Percentiles rank a stretch among this genome's conserved stretches.
phyloP scores from a whole-genome alignment of 1,140 invertebrate species.

The Dermatophagoides farinae region DNA sequence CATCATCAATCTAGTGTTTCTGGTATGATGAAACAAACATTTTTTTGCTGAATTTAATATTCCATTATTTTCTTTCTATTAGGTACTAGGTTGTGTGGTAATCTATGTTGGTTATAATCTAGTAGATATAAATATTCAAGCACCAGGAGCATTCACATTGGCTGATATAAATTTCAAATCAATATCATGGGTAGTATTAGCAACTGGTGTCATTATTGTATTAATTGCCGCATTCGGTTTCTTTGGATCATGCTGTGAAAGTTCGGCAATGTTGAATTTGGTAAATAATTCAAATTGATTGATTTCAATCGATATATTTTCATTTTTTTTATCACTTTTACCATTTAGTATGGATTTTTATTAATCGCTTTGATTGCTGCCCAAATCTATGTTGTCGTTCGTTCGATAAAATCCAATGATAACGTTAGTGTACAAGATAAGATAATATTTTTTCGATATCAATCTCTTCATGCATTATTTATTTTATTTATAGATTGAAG shows the following conservation, averaged over 20 bases:
- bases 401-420: not conserved
- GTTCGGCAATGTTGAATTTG: not conserved
- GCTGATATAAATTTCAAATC: not conserved
- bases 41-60: not conserved
- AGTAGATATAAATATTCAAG: not conserved
- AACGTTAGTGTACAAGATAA: not conserved
- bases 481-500: not conserved
- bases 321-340: not conserved
- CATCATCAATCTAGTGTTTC: not conserved
- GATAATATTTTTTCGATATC: not conserved
- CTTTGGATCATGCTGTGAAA: constrained; percentile 3
- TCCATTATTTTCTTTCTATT: not conserved
- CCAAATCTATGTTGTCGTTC: not conserved
- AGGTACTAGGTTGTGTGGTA: not conserved
- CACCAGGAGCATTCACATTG: not conserved
- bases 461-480: too few relatives aligned
- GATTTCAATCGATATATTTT: not conserved
- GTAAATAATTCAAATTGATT: constrained; percentile 2
- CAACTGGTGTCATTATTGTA: not conserved
- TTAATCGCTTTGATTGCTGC: not conserved
- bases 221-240: not conserved
- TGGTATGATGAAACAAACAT: not conserved
- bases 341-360: not conserved
- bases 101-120: not conserved
- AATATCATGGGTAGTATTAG: not conserved